Base-by-base conservation (phyloP, 2,797 vertebrate species). In the Glossophaga mutica region DNA sequence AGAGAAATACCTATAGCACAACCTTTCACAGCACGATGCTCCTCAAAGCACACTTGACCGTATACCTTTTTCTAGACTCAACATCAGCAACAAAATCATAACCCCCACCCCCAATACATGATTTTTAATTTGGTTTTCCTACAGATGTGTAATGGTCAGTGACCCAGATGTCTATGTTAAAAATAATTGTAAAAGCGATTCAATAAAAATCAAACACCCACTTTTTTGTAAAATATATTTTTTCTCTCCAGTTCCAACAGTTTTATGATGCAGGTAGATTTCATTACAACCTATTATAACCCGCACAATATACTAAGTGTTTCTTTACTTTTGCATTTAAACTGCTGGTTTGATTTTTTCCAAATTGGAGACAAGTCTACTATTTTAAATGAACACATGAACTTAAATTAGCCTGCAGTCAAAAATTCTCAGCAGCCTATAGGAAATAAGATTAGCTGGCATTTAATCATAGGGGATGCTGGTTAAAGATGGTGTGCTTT, bases 401-500 rank as follows among this genome's bases (percentile, higher is more conserved):
- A 48, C 34, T 88, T 81, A 84, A 91, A 44, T 59, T 67, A 29
- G 3, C 39, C 6, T 79, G 22, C 39, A 92, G 84, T 44, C 74
- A 26, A n/a, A 81, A 52, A 37, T 34, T 22, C 19, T n/a, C 4
- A 74, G 62, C 5, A 55, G n/a, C 52, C 59, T 96, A 5, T 87
- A 78, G 29, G 10, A 92, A 87, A 46, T 4, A 83, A 91, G 42
- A 94, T 85, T 91, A 87, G 1, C 22, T 88, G 46, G 19, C 42
- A 46, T 37, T 73, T 95, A 29, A 50, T 95, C n/a, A 79, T 87
- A 87, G 48, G 44, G 2, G 26, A 50, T 3, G 62, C 39, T 71
- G n/a, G 46, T 44, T 83, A 88, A 86, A 96, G 71, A 24, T 87
- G 46, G 71, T 70, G 26, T 59, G n/a, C 94, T 85, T 97, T 95